phyloP scores from a whole-genome alignment of 2,888 invertebrate genomes.

The Xanthia icteritia region DNA sequence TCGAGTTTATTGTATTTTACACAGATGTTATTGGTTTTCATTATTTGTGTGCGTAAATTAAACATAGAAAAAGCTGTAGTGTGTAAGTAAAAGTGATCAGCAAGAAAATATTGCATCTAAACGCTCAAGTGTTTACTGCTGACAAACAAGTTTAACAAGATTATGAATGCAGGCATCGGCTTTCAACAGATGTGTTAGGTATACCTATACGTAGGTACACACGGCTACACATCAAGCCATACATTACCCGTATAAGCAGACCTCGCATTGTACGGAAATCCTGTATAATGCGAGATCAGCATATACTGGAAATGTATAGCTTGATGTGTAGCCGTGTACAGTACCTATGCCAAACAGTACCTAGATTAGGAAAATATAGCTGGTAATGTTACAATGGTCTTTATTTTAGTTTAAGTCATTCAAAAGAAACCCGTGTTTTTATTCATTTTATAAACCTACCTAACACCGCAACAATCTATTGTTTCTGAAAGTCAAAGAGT shows the following conservation, averaged over 20 bases:
- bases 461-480: neutral
- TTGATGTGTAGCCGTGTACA: no score
- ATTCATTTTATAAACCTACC: neutral
- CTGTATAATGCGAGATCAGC: no score
- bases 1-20: slow-evolving; percentile 15
- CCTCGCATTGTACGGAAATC: no score
- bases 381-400: neutral
- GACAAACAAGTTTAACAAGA: slow-evolving; percentile 63
- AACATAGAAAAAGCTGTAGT: neutral
- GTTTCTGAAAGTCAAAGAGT: neutral
- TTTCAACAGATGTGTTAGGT: slow-evolving; percentile 43
- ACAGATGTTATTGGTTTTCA: neutral
- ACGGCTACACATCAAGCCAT: no score
- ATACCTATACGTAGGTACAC: neutral
- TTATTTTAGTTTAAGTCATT: neutral
- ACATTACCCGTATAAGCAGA: no score
- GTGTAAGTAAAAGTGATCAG: slow-evolving; percentile 37
- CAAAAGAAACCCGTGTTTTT: neutral
- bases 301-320: no score
- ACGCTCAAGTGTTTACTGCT: slow-evolving; percentile 31
- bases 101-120: slow-evolving; percentile 46
- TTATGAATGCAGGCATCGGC: slow-evolving; percentile 53
- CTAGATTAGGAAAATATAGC: slow-evolving; percentile 4
- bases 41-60: neutral
- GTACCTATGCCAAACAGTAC: no score